A percentile compares a stretch with the other conserved stretches of the same genome.
phyloP scores from a whole-genome alignment of 2,888 invertebrate genomes.

The Philhelius pedissequus region DNA sequence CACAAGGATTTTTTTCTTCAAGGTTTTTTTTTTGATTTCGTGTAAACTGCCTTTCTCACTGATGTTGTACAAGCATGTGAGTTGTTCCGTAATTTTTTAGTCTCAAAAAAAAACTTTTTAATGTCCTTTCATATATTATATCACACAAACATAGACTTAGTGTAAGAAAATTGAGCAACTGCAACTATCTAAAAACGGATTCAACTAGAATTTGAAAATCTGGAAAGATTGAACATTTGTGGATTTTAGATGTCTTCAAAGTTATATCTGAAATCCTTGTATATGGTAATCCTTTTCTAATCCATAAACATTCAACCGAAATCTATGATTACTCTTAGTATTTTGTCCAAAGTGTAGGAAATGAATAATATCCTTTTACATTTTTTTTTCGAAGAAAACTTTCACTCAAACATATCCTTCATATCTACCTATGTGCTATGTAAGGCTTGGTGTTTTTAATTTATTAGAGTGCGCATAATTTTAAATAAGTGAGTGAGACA shows the following conservation, averaged over 20 bases:
- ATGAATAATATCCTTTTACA: slow-evolving; percentile 15
- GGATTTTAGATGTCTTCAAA: not conserved
- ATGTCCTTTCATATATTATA: not conserved
- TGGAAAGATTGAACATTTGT: slow-evolving; percentile 23
- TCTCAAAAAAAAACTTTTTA: slow-evolving; percentile 14
- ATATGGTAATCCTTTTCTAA: slow-evolving; percentile 29
- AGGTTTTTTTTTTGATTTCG: not conserved
- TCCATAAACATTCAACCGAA: not conserved
- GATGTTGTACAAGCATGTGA: slow-evolving; percentile 60
- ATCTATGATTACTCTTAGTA: not conserved
- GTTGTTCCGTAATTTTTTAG: slow-evolving; percentile 61
- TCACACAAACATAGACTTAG: slow-evolving; percentile 35
- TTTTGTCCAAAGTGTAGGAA: slow-evolving; percentile 20
- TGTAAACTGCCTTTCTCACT: slow-evolving; percentile 9
- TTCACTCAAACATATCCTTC: not conserved
- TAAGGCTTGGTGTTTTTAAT: slow-evolving; percentile 4
- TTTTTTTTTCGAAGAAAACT: not conserved
- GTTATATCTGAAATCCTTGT: not conserved
- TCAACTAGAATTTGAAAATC: slow-evolving; percentile 41
- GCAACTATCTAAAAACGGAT: slow-evolving; percentile 50
- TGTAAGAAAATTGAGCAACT: slow-evolving; percentile 27
- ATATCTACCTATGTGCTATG: not conserved
- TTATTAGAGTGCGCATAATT: slow-evolving; percentile 5
- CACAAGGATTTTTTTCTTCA: slow-evolving; percentile 9
- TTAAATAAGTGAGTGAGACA: not conserved